These are phyloP conservation scores for Calyptommatus sinebrachiatus DNA, from an alignment of 2,113 vertebrate genomes.

Conservation along the genomic window DNA sequence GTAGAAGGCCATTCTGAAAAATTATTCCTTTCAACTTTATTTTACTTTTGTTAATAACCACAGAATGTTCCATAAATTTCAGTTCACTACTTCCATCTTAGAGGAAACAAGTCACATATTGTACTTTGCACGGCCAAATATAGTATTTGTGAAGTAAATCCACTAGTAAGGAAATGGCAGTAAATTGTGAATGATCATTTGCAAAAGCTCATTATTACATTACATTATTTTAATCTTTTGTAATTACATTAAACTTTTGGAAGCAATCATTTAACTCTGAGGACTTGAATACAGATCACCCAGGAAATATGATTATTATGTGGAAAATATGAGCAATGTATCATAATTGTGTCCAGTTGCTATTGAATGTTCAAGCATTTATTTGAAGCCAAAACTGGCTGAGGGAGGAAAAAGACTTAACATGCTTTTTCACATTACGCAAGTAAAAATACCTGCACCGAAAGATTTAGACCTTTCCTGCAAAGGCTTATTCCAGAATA, in stretches of 20 bases:
- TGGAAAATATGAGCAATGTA: not conserved
- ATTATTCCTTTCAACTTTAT: not conserved
- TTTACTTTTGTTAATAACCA: not conserved
- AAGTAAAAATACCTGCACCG: not conserved
- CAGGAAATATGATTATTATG: not conserved
- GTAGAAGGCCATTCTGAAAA: not conserved
- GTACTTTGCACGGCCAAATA: not conserved
- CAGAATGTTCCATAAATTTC: not conserved
- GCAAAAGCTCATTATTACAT: not conserved
- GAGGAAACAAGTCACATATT: conserved; percentile 19
- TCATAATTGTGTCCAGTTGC: not conserved
- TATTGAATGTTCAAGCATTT: not conserved
- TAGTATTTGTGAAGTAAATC: rapidly evolving
- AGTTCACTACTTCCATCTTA: conserved; percentile 13
- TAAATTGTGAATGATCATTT: not conserved
- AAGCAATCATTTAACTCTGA: not conserved
- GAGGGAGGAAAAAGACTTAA: not conserved
- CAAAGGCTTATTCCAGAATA: no score
- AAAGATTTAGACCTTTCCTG: no score
- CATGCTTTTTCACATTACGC: not conserved
- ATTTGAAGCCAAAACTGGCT: not conserved
- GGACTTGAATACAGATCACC: not conserved
- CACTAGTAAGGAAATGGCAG: not conserved
- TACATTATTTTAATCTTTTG: not conserved
- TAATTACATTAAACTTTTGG: not conserved